Conservation (phyloP, 2,888 invertebrate species). For the Andricus curvator region DNA sequence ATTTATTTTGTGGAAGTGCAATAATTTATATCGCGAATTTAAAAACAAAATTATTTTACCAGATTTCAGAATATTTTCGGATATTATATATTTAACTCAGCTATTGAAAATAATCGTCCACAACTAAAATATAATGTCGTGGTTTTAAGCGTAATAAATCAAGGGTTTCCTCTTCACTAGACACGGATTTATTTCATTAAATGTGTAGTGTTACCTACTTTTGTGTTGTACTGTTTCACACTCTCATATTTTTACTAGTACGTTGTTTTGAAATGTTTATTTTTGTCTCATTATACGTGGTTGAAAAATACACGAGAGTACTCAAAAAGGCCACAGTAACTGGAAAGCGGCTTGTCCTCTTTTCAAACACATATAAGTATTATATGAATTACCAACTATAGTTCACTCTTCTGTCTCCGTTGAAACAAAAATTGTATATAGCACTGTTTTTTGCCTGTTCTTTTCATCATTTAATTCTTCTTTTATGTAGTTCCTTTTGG, state of each 20-base stretch:
- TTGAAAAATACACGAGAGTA: neutral
- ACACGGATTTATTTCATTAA: conserved; percentile 9
- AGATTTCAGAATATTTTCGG: neutral
- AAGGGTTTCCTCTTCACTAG: neutral
- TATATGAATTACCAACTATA: neutral
- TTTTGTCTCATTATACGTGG: conserved; percentile 22
- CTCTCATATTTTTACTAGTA: neutral
- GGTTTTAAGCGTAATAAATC: conserved; percentile 1
- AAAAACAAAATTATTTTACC: neutral
- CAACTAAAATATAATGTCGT: neutral
- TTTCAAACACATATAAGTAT: conserved; percentile 7
- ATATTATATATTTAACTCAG: neutral
- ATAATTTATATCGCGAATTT: too few relatives aligned
- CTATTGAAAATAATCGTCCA: neutral
- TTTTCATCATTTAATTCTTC: too few relatives aligned
- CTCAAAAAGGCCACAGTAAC: neutral
- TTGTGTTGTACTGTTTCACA: neutral
- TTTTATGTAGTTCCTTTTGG: too few relatives aligned
- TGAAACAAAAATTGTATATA: neutral
- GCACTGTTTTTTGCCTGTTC: too few relatives aligned
- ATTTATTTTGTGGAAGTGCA: too few relatives aligned
- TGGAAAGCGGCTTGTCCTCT: conserved; percentile 11
- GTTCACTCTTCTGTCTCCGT: neutral
- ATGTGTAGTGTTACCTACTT: neutral
- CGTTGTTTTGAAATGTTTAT: neutral